phyloP scores from a whole-genome alignment of 2,888 invertebrate species.

The Rhingia campestris region DNA sequence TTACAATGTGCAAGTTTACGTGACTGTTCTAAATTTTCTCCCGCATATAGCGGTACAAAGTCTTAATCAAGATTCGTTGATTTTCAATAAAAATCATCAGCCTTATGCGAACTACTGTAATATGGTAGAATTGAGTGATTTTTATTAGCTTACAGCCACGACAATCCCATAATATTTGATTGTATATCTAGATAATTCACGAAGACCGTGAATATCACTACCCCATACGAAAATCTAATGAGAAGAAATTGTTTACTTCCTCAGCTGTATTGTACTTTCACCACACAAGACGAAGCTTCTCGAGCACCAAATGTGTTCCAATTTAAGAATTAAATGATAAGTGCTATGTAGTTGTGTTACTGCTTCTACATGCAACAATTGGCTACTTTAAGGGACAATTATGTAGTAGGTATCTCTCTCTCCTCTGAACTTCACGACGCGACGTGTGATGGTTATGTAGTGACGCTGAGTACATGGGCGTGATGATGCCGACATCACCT shows the following conservation, averaged over 20 bases:
- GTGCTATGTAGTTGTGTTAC: not conserved
- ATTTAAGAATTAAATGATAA: slow-evolving; percentile 11
- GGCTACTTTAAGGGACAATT: slow-evolving; percentile 26
- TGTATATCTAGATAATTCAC: slow-evolving; percentile 16
- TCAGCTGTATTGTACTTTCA: slow-evolving; percentile 4
- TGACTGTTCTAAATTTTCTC: no score
- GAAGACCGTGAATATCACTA: slow-evolving; percentile 6
- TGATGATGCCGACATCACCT: slow-evolving; percentile 58
- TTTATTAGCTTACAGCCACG: slow-evolving; percentile 1
- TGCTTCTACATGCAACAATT: slow-evolving; percentile 20
- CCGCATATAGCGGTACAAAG: no score
- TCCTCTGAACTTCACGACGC: slow-evolving; percentile 42
- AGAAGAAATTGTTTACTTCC: slow-evolving; percentile 11
- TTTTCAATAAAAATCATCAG: no score
- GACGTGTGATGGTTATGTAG: slow-evolving; percentile 35
- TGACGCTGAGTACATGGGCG: slow-evolving; percentile 61
- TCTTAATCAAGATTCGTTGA: no score
- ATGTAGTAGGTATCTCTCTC: slow-evolving; percentile 11
- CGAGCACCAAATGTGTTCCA: slow-evolving; percentile 5
- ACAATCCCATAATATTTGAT: slow-evolving; percentile 10
- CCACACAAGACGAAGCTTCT: slow-evolving; percentile 48
- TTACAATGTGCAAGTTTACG: no score
- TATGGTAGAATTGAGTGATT: slow-evolving; percentile 6
- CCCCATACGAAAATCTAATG: not conserved
- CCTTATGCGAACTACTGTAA: not conserved